Evolutionary conservation across 1,140 invertebrate genomes (phyloP).

Genomic region (Drosophila chauvacae): DNA sequence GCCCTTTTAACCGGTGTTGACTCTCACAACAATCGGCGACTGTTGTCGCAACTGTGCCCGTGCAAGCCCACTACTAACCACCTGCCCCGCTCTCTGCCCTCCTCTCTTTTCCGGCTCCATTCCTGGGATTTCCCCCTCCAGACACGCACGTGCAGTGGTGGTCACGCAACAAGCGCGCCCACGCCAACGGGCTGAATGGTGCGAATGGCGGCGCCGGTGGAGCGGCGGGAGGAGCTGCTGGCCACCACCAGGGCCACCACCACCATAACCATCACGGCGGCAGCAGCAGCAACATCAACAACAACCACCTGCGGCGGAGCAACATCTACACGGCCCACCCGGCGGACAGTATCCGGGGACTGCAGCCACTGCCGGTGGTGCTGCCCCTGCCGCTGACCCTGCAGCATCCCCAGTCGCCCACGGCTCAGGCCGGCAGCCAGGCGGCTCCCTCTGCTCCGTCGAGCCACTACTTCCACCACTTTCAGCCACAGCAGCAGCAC

Average conservation of each 20-base stretch:
- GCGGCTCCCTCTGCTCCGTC: conserved; percentile 15
- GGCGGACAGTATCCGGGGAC: conserved; percentile 79
- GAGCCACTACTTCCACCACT: conserved; percentile 66
- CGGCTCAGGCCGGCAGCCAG: conserved; percentile 31
- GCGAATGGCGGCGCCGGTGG: conserved; percentile 41
- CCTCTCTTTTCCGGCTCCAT: conserved; percentile 30
- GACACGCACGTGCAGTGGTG: conserved; percentile 84
- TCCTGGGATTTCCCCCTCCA: conserved; percentile 37
- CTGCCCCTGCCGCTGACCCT: conserved; percentile 46
- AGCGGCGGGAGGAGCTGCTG: conserved; percentile 52
- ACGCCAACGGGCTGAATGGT: conserved; percentile 59
- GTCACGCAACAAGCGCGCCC: conserved; percentile 82
- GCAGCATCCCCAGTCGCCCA: conserved; percentile 51
- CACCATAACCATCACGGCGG: conserved; percentile 27
- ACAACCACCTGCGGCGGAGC: conserved; percentile 81
- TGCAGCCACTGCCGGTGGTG: conserved; percentile 61
- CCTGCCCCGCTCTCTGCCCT: conserved; percentile 1
- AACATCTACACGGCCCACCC: conserved; percentile 83
- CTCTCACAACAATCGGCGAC: conserved; percentile 48
- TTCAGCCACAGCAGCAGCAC: conserved; percentile 60
- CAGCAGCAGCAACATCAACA: conserved; percentile 75
- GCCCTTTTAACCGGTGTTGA: conserved; percentile 31
- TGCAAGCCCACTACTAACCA: conserved; percentile 19
- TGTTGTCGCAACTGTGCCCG: conserved; percentile 46
- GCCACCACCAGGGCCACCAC: conserved; percentile 25